phyloP scores from a whole-genome alignment of 2,797 vertebrate species.

The Novumbra hubbsi region DNA sequence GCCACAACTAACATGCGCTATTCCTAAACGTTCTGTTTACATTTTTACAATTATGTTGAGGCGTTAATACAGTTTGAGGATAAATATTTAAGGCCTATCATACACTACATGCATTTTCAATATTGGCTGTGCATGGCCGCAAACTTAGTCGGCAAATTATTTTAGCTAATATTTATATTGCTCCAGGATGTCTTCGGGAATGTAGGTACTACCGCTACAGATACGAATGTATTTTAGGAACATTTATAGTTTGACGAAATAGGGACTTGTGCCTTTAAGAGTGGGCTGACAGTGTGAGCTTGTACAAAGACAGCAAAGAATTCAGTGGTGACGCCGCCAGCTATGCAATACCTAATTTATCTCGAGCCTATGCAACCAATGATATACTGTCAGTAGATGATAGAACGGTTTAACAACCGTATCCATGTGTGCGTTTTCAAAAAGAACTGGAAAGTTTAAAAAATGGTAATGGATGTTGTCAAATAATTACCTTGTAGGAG shows the following conservation, averaged over 20 bases:
- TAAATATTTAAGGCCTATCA: background rate
- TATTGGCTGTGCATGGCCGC: background rate
- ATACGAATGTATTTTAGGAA: background rate
- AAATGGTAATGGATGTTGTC: background rate
- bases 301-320: slow-evolving; percentile 45
- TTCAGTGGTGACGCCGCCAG: slow-evolving; percentile 47
- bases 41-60: background rate
- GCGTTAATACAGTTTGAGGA: background rate
- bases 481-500: background rate
- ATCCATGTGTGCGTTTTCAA: background rate
- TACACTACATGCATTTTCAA: background rate
- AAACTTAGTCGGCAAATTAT: background rate
- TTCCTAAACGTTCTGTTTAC: background rate
- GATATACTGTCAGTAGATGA: background rate
- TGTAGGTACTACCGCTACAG: background rate
- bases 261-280: slow-evolving; percentile 70
- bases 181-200: background rate
- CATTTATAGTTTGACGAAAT: background rate
- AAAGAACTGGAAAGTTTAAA: background rate
- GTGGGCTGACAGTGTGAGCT: slow-evolving; percentile 57
- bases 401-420: background rate
- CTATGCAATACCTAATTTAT: slow-evolving; percentile 26
- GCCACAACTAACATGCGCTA: background rate
- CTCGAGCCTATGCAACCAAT: background rate
- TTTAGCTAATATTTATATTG: background rate